phyloP scores from a whole-genome alignment of 2,888 invertebrate species.

The Limnephilus lunatus region DNA sequence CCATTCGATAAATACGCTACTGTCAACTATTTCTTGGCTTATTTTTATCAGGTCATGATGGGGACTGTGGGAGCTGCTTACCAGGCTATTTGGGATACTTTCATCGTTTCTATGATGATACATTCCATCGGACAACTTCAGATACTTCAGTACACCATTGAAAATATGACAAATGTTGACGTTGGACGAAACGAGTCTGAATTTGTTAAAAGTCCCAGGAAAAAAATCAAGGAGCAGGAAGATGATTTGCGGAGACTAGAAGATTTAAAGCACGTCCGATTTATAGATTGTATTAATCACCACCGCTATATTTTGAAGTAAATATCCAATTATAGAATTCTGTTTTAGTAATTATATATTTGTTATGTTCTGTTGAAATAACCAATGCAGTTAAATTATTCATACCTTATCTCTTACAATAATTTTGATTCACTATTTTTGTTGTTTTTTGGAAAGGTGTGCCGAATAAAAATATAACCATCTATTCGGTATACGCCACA shows the following conservation, averaged over 20 bases:
- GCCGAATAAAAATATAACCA: neutral
- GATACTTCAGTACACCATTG: slow-evolving; percentile 68
- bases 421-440: neutral
- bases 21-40: slow-evolving; percentile 59
- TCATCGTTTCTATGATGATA: slow-evolving; percentile 72
- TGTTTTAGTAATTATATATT: neutral
- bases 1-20: slow-evolving; percentile 63
- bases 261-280: slow-evolving; percentile 24
- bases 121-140: slow-evolving; percentile 74
- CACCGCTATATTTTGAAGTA: slow-evolving; percentile 63
- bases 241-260: neutral
- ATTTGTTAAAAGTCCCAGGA: neutral
- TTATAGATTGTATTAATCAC: slow-evolving; percentile 60
- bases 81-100: slow-evolving; percentile 73
- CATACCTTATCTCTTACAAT: neutral
- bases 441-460: neutral
- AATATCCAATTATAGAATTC: neutral
- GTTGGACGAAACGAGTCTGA: neutral
- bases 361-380: neutral
- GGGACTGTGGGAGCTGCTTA: slow-evolving; percentile 73
- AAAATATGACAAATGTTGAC: slow-evolving; percentile 40
- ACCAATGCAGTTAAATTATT: neutral
- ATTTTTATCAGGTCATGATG: slow-evolving; percentile 69
- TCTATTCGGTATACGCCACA: neutral
- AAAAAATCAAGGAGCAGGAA: neutral